phyloP scores from a whole-genome alignment of 2,113 vertebrate genomes.

The Megalops atlanticus region DNA sequence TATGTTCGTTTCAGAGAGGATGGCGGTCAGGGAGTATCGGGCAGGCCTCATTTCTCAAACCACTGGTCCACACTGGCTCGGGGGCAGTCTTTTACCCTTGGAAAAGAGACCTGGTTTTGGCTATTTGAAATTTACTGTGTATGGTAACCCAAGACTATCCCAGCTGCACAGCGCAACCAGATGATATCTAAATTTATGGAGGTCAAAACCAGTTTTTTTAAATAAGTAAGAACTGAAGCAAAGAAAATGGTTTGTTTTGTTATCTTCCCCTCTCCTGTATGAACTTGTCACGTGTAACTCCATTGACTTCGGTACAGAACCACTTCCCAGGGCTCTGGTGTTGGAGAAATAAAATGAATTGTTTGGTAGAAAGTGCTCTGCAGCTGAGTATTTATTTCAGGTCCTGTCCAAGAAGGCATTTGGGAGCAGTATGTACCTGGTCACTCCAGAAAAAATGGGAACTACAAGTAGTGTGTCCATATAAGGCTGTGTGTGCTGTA shows the following conservation, averaged over 20 bases:
- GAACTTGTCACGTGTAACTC: slow-evolving; percentile 99
- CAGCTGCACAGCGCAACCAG: slow-evolving; percentile 74
- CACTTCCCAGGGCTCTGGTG: slow-evolving; percentile 95
- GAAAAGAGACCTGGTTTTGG: slow-evolving; percentile 56
- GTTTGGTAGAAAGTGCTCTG: slow-evolving; percentile 85
- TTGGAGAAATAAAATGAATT: slow-evolving; percentile 99
- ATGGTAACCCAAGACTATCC: slow-evolving; percentile 71
- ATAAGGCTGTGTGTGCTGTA: too few relatives aligned
- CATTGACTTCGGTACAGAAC: slow-evolving; percentile 99
- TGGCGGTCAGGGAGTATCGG: slow-evolving; percentile 60
- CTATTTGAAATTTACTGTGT: slow-evolving; percentile 43
- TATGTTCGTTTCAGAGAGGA: slow-evolving; percentile 59
- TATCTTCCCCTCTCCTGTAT: slow-evolving; percentile 82
- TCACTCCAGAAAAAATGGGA: background rate
- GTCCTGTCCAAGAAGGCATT: background rate
- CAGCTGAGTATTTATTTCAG: slow-evolving; percentile 52
- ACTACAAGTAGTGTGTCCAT: too few relatives aligned
- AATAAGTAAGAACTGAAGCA: slow-evolving; percentile 38
- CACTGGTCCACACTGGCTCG: slow-evolving; percentile 49
- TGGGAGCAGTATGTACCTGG: background rate
- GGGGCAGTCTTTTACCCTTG: slow-evolving; percentile 51
- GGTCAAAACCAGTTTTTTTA: slow-evolving; percentile 67
- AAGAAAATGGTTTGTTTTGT: slow-evolving; percentile 72
- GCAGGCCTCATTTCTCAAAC: slow-evolving; percentile 54
- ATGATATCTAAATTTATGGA: slow-evolving; percentile 80